Percentiles rank a stretch among this genome's conserved stretches.
phyloP scores from a whole-genome alignment of 2,888 invertebrate genomes.

The Ditula angustiorana region DNA sequence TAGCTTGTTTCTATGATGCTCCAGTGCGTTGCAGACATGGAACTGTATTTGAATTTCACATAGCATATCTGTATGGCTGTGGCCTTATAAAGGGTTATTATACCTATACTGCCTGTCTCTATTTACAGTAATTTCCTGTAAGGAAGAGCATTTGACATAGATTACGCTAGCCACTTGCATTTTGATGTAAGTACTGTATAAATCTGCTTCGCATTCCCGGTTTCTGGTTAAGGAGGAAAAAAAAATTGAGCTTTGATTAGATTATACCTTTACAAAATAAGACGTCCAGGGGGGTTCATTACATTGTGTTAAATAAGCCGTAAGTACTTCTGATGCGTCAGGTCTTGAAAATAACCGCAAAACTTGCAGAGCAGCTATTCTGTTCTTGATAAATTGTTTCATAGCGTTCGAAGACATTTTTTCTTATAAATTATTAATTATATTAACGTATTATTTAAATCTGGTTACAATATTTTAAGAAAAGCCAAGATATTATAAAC shows the following conservation, averaged over 20 bases:
- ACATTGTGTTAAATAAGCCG: conserved; percentile 26
- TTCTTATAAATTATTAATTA: conserved; percentile 12
- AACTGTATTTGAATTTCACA: no score
- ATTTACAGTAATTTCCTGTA: no score
- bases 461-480: neutral
- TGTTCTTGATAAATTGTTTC: conserved; percentile 22
- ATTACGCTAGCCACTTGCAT: no score
- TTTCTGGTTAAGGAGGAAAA: neutral
- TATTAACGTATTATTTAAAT: neutral
- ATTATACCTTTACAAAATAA: conserved; percentile 37
- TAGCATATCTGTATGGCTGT: no score
- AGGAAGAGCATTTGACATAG: no score
- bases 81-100: no score
- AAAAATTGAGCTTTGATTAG: neutral
- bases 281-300: conserved; percentile 33
- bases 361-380: conserved; percentile 12
- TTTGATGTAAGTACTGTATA: no score
- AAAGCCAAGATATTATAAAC: neutral
- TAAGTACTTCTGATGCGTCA: conserved; percentile 25
- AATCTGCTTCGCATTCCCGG: neutral
- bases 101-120: no score
- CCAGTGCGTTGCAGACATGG: no score
- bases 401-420: conserved; percentile 27
- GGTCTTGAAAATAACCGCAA: conserved; percentile 18
- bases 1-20: no score